phyloP scores from a whole-genome alignment of 2,113 vertebrate genomes.

The Tichodroma muraria region DNA sequence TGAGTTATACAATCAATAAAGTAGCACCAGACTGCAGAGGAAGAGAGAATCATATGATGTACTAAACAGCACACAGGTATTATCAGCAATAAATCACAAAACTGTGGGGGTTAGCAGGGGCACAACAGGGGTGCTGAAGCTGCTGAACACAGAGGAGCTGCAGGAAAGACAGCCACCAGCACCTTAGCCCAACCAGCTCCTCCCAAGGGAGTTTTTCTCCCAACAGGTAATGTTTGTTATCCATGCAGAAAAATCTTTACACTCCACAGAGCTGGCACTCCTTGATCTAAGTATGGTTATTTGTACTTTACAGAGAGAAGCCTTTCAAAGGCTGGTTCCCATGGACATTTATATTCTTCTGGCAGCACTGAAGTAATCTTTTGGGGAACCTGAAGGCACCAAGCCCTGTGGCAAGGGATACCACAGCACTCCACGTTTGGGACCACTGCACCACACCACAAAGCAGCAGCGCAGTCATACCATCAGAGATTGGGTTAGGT shows the following conservation, averaged over 20 bases:
- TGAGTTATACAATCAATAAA: constrained; percentile 24
- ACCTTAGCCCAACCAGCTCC: not conserved
- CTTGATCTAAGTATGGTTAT: not conserved
- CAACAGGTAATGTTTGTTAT: not conserved
- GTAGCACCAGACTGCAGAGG: not conserved
- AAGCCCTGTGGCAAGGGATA: not conserved
- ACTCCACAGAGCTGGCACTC: not conserved
- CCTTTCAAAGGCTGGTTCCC: not conserved
- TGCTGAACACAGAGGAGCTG: not conserved
- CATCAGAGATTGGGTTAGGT: not conserved
- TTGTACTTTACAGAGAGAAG: not conserved
- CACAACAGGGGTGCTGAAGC: not conserved
- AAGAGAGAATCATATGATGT: not conserved
- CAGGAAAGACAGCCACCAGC: not conserved
- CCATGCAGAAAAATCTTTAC: not conserved
- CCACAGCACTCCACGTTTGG: not conserved
- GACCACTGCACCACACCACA: not conserved
- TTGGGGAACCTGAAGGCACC: not conserved
- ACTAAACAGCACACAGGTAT: not conserved
- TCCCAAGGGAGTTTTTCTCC: not conserved
- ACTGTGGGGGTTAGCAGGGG: not conserved
- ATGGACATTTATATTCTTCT: not conserved
- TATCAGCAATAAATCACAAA: not conserved
- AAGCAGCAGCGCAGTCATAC: fast-evolving
- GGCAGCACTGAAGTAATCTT: not conserved